These are phyloP conservation scores for Saxidomus purpurata DNA, from an alignment of 1,140 invertebrate species.

Conservation along the genomic window DNA sequence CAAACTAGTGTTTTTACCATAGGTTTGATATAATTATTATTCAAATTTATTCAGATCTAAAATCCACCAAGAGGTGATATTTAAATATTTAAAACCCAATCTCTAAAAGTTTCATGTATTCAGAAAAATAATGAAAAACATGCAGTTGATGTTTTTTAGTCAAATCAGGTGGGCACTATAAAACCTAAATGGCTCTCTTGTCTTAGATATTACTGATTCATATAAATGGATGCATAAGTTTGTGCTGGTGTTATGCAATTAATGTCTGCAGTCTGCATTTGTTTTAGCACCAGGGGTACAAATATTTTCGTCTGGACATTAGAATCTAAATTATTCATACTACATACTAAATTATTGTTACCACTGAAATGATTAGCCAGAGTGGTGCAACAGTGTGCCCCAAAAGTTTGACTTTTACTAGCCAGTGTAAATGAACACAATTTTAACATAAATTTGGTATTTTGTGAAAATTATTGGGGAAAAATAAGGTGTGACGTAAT, in stretches of 20 bases:
- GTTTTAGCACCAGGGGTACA: background rate
- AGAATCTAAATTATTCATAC: slow-evolving; percentile 4
- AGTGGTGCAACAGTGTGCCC: background rate
- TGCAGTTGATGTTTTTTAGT: too few relatives aligned
- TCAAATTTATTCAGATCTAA: too few relatives aligned
- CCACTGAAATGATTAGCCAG: background rate
- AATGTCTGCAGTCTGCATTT: background rate
- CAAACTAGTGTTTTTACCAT: too few relatives aligned
- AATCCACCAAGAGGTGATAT: too few relatives aligned
- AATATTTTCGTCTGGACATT: background rate
- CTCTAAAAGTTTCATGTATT: too few relatives aligned
- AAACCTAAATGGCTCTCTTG: background rate
- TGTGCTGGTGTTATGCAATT: background rate
- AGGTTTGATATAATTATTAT: too few relatives aligned
- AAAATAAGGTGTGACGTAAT: background rate
- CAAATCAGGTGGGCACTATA: too few relatives aligned
- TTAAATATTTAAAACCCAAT: too few relatives aligned
- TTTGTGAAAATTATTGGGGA: background rate
- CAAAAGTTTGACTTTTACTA: background rate
- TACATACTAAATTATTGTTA: background rate
- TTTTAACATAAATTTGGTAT: background rate
- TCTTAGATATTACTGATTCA: background rate
- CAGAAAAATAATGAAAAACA: too few relatives aligned
- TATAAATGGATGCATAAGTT: background rate
- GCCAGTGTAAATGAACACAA: background rate